Conservation (phyloP, 2,888 invertebrate species). For the Ametastegia equiseti region DNA sequence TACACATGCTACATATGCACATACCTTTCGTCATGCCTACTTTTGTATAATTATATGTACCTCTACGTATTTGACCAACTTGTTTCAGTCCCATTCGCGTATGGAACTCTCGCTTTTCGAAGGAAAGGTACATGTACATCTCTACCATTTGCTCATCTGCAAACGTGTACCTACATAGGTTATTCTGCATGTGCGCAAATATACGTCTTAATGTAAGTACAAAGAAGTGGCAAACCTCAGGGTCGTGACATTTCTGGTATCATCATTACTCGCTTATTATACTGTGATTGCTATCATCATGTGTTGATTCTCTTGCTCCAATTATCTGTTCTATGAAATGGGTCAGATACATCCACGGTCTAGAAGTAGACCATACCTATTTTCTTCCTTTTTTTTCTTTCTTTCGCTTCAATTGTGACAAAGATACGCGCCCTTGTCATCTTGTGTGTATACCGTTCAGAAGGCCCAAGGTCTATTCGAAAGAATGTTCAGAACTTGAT, state of each 20-base stretch:
- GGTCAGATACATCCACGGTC: not conserved
- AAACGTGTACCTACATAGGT: not conserved
- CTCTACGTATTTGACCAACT: not conserved
- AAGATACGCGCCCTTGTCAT: too few relatives aligned
- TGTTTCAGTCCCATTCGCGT: not conserved
- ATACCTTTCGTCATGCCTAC: not conserved
- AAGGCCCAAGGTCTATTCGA: too few relatives aligned
- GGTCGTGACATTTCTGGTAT: not conserved
- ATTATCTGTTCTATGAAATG: slow-evolving; percentile 2
- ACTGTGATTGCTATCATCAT: slow-evolving; percentile 15
- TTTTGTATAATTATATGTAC: too few relatives aligned
- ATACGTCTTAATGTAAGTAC: too few relatives aligned
- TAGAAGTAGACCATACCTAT: not conserved
- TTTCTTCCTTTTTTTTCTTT: slow-evolving; percentile 1
- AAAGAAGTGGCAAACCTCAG: slow-evolving; percentile 30
- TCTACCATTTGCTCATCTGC: not conserved
- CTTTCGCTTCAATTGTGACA: too few relatives aligned
- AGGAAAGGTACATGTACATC: not conserved
- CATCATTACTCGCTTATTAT: not conserved
- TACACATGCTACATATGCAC: not conserved
- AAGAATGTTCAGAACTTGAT: too few relatives aligned
- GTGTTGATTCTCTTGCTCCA: not conserved
- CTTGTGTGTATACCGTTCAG: too few relatives aligned
- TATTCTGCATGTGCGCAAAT: not conserved
- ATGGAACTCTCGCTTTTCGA: not conserved